Percentiles rank a stretch among this genome's conserved stretches.
Conservation (phyloP, 2,797 vertebrate genomes). For the Austrolebias charrua region DNA sequence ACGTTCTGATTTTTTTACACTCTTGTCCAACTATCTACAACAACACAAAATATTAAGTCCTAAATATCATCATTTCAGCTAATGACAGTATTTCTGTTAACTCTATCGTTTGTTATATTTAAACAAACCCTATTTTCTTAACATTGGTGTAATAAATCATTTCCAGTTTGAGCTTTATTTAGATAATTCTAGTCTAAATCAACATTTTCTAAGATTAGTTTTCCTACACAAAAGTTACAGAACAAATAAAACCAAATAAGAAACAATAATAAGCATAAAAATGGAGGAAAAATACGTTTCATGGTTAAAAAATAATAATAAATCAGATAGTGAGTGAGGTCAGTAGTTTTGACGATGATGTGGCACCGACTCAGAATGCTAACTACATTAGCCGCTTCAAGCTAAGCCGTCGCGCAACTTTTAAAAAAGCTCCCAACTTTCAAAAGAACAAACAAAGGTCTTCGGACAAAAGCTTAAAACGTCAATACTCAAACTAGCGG, state of each 20-base stretch:
- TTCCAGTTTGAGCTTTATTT: neutral
- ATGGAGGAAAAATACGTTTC: neutral
- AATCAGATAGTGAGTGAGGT: neutral
- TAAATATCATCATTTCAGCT: too few relatives aligned
- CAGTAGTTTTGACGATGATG: slow-evolving; percentile 56
- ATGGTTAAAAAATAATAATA: neutral
- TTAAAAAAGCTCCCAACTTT: neutral
- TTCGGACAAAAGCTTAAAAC: accelerated
- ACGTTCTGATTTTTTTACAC: too few relatives aligned
- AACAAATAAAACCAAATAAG: neutral
- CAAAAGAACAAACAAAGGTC: neutral
- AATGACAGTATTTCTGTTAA: too few relatives aligned
- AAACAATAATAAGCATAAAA: neutral
- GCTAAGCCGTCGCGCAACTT: slow-evolving; percentile 1
- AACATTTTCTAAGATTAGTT: too few relatives aligned
- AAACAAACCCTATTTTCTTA: too few relatives aligned
- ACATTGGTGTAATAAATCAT: too few relatives aligned
- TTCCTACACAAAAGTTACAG: neutral
- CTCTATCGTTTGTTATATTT: too few relatives aligned
- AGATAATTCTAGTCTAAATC: neutral
- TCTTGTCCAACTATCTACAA: too few relatives aligned
- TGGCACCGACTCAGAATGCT: slow-evolving; percentile 61
- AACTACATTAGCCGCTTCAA: slow-evolving; percentile 42
- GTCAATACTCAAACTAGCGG: accelerated
- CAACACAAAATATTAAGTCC: too few relatives aligned